phyloP scores from a whole-genome alignment of 2,797 vertebrate species.

The Acanthiza pusilla region DNA sequence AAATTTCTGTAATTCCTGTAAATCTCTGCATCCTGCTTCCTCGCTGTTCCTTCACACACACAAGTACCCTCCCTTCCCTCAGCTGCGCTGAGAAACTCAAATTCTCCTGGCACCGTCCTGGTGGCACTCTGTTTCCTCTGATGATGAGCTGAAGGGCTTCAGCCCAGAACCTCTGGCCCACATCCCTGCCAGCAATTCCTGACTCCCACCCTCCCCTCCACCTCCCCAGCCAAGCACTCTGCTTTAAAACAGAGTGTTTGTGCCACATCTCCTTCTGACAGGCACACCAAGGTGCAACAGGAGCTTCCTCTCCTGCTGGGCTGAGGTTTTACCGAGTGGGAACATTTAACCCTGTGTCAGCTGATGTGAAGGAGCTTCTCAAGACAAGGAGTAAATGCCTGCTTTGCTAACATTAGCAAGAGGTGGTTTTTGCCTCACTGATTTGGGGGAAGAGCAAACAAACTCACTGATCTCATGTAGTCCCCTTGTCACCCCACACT shows the following conservation, averaged over 20 bases:
- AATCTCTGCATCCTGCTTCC: neutral
- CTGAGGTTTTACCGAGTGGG: neutral
- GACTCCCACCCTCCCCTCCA: neutral
- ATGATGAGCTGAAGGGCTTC: neutral
- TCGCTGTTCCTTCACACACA: neutral
- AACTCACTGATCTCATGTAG: neutral
- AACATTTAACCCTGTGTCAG: neutral
- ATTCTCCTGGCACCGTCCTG: neutral
- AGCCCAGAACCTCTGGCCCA: neutral
- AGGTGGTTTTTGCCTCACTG: neutral
- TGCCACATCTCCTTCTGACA: neutral
- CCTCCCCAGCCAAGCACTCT: neutral
- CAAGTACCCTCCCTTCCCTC: neutral
- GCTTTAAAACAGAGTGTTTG: neutral
- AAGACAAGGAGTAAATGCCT: neutral
- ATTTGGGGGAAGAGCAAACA: neutral
- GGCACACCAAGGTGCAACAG: neutral
- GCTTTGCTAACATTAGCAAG: neutral
- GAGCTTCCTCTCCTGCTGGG: neutral
- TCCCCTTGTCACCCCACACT: neutral
- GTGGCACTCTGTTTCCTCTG: neutral
- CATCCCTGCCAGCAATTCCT: neutral
- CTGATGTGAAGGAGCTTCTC: neutral
- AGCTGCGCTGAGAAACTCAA: fast-evolving
- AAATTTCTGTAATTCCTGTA: neutral